phyloP scores from a whole-genome alignment of 2,888 invertebrate species.

The Dusona sp. region DNA sequence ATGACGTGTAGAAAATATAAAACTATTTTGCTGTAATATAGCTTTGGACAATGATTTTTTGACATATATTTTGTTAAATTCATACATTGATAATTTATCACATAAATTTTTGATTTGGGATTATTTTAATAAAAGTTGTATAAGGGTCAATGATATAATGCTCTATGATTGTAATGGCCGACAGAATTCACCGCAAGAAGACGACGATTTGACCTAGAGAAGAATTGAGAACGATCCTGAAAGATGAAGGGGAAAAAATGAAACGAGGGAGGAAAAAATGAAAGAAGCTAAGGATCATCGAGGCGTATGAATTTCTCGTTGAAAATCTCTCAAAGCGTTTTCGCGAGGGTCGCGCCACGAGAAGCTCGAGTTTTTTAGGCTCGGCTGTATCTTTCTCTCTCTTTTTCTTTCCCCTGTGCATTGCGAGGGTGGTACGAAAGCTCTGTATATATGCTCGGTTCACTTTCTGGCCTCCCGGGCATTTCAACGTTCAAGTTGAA shows the following conservation, averaged over 20 bases:
- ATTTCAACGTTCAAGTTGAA: conserved; percentile 50
- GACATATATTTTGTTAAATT: too few relatives aligned
- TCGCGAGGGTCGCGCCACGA: conserved; percentile 28
- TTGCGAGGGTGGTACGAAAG: conserved; percentile 36
- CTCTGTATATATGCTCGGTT: conserved; percentile 32
- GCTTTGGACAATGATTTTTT: too few relatives aligned
- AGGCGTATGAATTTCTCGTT: conserved; percentile 52
- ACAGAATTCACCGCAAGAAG: not conserved
- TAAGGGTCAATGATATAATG: not conserved
- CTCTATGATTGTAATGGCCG: not conserved
- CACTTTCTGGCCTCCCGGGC: conserved; percentile 53
- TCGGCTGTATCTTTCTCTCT: conserved; percentile 29
- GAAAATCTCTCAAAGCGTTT: conserved; percentile 57
- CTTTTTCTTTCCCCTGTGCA: conserved; percentile 25
- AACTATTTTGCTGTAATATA: too few relatives aligned
- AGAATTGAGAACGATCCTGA: conserved; percentile 3
- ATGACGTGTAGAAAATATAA: too few relatives aligned
- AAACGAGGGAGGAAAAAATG: conserved; percentile 18
- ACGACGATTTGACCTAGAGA: conserved; percentile 20
- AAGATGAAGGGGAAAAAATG: conserved; percentile 1
- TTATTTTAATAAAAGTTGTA: not conserved
- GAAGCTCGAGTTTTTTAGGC: conserved; percentile 49
- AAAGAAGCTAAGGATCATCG: conserved; percentile 29
- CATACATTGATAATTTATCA: too few relatives aligned
- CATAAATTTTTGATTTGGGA: not conserved